These are phyloP conservation scores for Isotomurus palustris DNA, from an alignment of 2,888 invertebrate species.

Conservation along the genomic window DNA sequence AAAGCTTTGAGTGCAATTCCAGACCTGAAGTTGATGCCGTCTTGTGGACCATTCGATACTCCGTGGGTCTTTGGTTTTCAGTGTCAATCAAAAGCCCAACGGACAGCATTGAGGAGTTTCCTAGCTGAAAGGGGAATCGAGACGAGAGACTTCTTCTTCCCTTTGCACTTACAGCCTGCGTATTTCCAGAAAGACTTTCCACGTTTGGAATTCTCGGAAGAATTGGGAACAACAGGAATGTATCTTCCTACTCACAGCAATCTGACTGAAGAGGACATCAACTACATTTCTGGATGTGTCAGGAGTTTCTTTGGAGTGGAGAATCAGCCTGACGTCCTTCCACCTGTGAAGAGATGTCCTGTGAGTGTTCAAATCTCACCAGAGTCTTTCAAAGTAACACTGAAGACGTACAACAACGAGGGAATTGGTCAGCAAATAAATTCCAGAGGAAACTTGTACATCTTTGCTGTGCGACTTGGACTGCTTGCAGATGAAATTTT, in stretches of 20 bases:
- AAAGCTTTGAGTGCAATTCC: conserved; percentile 6
- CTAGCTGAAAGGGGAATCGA: conserved; percentile 27
- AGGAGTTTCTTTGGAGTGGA: conserved; percentile 5
- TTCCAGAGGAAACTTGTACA: conserved; percentile 8
- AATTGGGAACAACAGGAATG: conserved; percentile 27
- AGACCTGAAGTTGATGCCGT: conserved; percentile 19
- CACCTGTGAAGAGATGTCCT: background rate
- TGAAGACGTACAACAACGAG: conserved; percentile 11
- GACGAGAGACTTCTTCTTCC: conserved; percentile 35
- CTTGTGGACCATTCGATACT: conserved; percentile 30
- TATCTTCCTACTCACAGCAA: conserved; percentile 29
- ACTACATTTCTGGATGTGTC: conserved; percentile 12
- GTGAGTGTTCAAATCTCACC: conserved; percentile 14
- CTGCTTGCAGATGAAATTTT: conserved; percentile 12
- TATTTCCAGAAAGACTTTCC: conserved; percentile 13
- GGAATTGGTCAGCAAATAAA: background rate
- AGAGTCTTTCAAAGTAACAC: conserved; percentile 16
- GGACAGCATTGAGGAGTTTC: conserved; percentile 17
- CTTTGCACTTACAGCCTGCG: conserved; percentile 36
- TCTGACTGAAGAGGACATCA: conserved; percentile 14
- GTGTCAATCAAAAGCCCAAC: conserved; percentile 18
- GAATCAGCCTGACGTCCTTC: background rate
- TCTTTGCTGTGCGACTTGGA: conserved; percentile 18
- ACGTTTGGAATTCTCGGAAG: conserved; percentile 12
- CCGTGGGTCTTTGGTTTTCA: conserved; percentile 35